These are phyloP conservation scores for Parotia lawesii DNA, from an alignment of 2,113 vertebrate species.

Conservation along the genomic window DNA sequence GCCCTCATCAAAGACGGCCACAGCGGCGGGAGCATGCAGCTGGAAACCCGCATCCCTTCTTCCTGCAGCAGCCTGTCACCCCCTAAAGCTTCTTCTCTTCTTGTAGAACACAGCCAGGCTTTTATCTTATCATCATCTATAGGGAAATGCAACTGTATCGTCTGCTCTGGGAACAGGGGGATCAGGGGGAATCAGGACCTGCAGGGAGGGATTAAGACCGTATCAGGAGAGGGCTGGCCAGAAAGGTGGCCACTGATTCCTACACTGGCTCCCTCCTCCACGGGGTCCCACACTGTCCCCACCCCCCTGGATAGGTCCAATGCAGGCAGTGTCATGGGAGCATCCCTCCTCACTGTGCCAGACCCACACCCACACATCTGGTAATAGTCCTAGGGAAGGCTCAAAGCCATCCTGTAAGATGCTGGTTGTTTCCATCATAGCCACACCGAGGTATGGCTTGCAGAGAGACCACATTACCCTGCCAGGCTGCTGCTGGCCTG, in stretches of 20 bases:
- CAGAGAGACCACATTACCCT: fast-evolving
- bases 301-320: neutral
- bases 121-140: neutral
- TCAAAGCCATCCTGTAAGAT: neutral
- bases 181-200: neutral
- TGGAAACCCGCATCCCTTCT: conserved; percentile 22
- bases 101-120: neutral
- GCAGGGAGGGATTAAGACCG: neutral
- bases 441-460: fast-evolving
- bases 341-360: neutral
- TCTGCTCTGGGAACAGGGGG: neutral
- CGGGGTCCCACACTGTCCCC: neutral
- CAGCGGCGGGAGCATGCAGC: neutral
- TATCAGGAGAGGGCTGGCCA: neutral
- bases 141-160: neutral
- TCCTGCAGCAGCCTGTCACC: neutral
- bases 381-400: neutral
- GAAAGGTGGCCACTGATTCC: neutral
- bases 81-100: neutral
- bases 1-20: conserved; percentile 53
- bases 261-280: fast-evolving
- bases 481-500: neutral
- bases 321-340: fast-evolving
- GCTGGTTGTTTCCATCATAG: neutral
- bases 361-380: fast-evolving